Base-by-base conservation (phyloP, 2,113 vertebrate genomes). In the Ploceus nigricollis region DNA sequence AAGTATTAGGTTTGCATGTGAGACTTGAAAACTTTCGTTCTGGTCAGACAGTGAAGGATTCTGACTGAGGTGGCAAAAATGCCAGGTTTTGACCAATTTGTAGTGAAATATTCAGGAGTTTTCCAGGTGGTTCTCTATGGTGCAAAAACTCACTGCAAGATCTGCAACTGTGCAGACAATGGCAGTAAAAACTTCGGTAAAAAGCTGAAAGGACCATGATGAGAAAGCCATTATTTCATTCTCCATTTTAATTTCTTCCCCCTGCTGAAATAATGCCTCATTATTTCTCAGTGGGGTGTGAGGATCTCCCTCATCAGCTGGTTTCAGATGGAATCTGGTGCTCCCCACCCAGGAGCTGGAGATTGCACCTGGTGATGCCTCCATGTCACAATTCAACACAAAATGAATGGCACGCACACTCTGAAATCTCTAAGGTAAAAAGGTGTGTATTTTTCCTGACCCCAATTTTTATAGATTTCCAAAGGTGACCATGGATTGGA, bases 101-200 rank as follows among this genome's bases (percentile, higher is more conserved):
- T 21, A 27, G 11, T 42, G 20, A 76, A 60, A 4, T 19, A n/a
- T 33, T 80, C 11, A 39, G 24, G 23, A 58, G 18, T 33, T 85
- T 76, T 47, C 47, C 22, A 56, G 37, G 48, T 0, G 1, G 6
- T 11, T 19, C 25, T 48, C 4, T 11, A 15, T 0, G 1, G 35
- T 19, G 13, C 12, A 58, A 75, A 80, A 79, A 27, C 19, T 57
- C 6, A 1, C 35, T 22, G 35, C 4, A 24, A 40, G 33, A 28
- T 51, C 61, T 58, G 21, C 31, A 18, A 31, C 31, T 9, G 5
- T 2, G 8, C 2, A 13, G 30, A 13, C 24, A 42, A 25, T 6
- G 23, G 18, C 44, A 50, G 11, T 9, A 35, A 42, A 66, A 66
- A 1, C 25, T 48, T 28, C 30, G 50, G 31, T 44, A 31, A 37